Conservation (phyloP, 2,113 vertebrate species). For the Gnathonemus longibarbis region DNA sequence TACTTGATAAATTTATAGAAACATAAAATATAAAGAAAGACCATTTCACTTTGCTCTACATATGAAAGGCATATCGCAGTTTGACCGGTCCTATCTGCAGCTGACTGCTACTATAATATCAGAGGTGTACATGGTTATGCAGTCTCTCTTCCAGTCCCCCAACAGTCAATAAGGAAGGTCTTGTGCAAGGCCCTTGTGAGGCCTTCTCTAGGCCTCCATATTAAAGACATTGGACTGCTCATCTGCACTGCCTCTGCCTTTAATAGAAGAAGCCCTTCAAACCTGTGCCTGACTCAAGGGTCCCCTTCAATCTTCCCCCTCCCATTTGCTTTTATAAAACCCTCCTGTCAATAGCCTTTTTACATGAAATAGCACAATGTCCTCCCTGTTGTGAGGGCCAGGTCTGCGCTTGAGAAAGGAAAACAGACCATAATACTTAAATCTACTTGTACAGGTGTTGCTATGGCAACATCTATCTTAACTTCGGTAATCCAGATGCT, state of each 20-base stretch:
- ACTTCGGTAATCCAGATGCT: conserved; percentile 27
- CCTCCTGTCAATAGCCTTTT: conserved; percentile 10
- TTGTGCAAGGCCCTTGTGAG: not conserved
- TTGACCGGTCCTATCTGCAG: not conserved
- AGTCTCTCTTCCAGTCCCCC: not conserved
- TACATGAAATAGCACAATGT: conserved; percentile 26
- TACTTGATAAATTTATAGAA: not conserved
- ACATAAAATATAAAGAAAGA: not conserved
- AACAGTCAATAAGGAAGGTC: not conserved
- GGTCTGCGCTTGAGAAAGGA: conserved; percentile 19
- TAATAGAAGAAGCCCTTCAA: conserved; percentile 7
- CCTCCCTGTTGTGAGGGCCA: conserved; percentile 9
- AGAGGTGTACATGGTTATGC: not conserved
- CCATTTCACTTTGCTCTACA: not conserved
- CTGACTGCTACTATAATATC: not conserved
- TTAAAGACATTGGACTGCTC: conserved; percentile 17
- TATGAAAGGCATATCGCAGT: not conserved
- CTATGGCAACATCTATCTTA: conserved; percentile 40
- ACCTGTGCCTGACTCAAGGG: not conserved
- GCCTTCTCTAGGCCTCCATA: not conserved
- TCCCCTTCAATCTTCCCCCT: not conserved
- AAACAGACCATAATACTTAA: conserved; percentile 24
- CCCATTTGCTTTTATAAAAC: conserved; percentile 13
- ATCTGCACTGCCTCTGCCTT: conserved; percentile 11
- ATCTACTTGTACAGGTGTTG: conserved; percentile 38